phyloP scores from a whole-genome alignment of 2,797 vertebrate species.

The Phylloscopus collybita region DNA sequence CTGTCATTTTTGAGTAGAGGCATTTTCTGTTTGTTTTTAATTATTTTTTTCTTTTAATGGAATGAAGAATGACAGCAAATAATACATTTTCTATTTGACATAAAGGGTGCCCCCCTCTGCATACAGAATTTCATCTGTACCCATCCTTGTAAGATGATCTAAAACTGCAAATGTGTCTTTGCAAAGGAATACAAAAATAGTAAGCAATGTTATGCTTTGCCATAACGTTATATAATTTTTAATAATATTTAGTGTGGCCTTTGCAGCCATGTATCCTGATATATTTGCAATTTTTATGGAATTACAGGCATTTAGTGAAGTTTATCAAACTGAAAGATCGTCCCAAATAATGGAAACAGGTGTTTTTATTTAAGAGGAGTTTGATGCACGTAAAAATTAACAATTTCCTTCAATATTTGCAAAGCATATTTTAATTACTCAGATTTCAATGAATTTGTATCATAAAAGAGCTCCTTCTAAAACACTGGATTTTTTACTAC shows the following conservation, averaged over 20 bases:
- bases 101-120: background rate
- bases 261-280: background rate
- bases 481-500: background rate
- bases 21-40: background rate
- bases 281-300: background rate
- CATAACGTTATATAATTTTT: background rate
- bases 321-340: background rate
- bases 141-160: background rate
- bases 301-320: background rate
- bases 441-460: background rate
- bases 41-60: background rate
- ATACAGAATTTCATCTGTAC: background rate
- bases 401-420: background rate
- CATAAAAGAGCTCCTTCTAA: background rate
- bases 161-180: background rate
- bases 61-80: background rate
- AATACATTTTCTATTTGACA: background rate
- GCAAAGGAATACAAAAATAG: background rate
- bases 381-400: background rate
- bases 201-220: background rate
- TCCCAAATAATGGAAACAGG: background rate
- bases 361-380: background rate
- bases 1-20: background rate
- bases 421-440: background rate
- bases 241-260: background rate